Evolutionary conservation across 2,888 invertebrate genomes (phyloP), one percentile per base, ranked within the genome.

Genomic region (Choristoneura rosaceana): DNA sequence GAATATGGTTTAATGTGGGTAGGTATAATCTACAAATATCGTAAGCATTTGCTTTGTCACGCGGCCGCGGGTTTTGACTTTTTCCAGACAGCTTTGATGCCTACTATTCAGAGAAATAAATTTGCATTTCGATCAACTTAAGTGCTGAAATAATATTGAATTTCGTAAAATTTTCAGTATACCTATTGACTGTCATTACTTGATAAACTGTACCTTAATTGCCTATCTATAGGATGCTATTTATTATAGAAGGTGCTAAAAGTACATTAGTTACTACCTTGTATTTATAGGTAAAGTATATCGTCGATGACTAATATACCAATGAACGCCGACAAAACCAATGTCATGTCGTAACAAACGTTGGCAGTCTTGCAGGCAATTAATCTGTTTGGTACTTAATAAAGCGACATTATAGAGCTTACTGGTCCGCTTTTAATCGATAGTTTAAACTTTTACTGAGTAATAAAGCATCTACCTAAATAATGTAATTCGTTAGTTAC

Each of bases 321-420:
- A n/a, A 58, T 58, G 64, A 59, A 47, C 59, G 64, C 59, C 47
- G 70, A 58, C 59, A 70, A 34, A 34, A 59, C 59, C 34, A 34
- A 59, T 34, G 59, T 63, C 64, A 64, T 64, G 70, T 64, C 59
- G 64, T 70, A 70, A 70, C 59, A 70, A 70, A 47, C 64, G 70
- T 70, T 64, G 70, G 70, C 70, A 70, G 58, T 63, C 64, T 70
- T 64, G 34, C 70, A 59, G 64, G 70, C 64, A 70, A 64, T 70
- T 70, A 70, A 70, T 70, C 63, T 70, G 64, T 70, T 64, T 38
- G 59, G 33, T 55, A 55, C 55, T 55, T 55, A 55, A 55, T 55
- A 55, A 55, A 55, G 55, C 55, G 55, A 55, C 55, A 55, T 55
- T 55, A 55, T 25, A 55, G 12, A 55, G 55, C 55, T 52, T 55